phyloP scores from a whole-genome alignment of 2,888 invertebrate genomes.

The Strigamia maritima region DNA sequence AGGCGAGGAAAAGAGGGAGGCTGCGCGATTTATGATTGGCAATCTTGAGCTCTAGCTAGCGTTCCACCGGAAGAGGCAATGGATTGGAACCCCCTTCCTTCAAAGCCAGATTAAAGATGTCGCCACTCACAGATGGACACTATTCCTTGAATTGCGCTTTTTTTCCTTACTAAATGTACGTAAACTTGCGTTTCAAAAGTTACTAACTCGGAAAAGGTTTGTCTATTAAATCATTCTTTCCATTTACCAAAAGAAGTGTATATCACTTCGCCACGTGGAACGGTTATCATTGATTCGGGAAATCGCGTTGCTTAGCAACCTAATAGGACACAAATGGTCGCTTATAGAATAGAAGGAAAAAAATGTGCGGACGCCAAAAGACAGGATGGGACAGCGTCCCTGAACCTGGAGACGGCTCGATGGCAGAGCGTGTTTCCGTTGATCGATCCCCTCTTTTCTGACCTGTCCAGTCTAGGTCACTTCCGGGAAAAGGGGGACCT shows the following conservation, averaged over 20 bases:
- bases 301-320: constrained; percentile 14
- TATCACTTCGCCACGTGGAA: constrained; percentile 17
- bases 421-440: constrained; percentile 28
- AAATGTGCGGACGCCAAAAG: background rate
- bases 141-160: background rate
- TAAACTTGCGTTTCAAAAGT: constrained; percentile 5
- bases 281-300: constrained; percentile 23
- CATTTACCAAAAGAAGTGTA: constrained; percentile 19
- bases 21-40: constrained; percentile 31
- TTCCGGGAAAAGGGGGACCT: constrained; percentile 24
- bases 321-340: constrained; percentile 15
- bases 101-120: constrained; percentile 32
- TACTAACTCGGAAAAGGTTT: constrained; percentile 19
- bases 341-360: background rate
- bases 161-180: background rate
- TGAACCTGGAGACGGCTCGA: constrained; percentile 27
- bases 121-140: constrained; percentile 28
- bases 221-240: background rate
- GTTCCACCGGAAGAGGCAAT: constrained; percentile 32
- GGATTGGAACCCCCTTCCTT: constrained; percentile 32
- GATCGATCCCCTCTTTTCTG: constrained; percentile 29
- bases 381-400: constrained; percentile 32
- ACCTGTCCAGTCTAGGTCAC: constrained; percentile 34
- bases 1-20: constrained; percentile 29
- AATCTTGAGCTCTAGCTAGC: constrained; percentile 30